Evolutionary conservation across 2,888 invertebrate species (phyloP), one percentile per base, ranked within the genome.

Genomic region (Tetranychus truncatus): DNA sequence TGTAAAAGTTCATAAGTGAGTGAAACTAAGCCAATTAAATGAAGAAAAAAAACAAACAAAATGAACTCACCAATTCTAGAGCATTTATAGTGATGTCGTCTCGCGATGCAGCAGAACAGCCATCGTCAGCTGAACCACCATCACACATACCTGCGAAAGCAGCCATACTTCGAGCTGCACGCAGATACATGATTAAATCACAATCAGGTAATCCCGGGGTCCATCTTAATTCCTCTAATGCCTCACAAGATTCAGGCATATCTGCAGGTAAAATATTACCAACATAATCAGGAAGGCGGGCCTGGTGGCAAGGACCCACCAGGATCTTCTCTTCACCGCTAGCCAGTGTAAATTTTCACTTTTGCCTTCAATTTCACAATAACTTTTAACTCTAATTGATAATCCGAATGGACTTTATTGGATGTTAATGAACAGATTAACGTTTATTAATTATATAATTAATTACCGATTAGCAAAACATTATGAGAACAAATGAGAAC

Each of bases 71-170:
- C 82, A 92, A 92, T 84, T 95, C 92, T 81, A 95, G 87, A 78
- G 96, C 96, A 86, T 95, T 95, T 82, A 95, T 92, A 81, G 96
- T 96, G 77, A 95, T 96, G 84, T 95, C 95, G 85, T 96, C 96
- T 83, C 95, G 88, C 81, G 93, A 92, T 81, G 95, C 96, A 80
- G 95, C 95, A 81, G 92, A 89, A 85, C 94, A 95, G 81, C 95
- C 95, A 84, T 96, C 95, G 84, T 95, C 95, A 75, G 95, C 91
- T 79, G 92, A 92, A 76, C 95, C 95, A 78, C 95, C 95, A 87
- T 95, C 95, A 87, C 95, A 95, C 94, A 96, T 95, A 81, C 95
- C 94, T 79, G 95, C 95, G 85, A 96, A 96, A 77, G 95, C 95
- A 82, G 96, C 95, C 91, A 97, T 95, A 78, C 95, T 95, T 81